Base-by-base conservation (phyloP, 2,888 invertebrate genomes). In the Brachyptera putata region DNA sequence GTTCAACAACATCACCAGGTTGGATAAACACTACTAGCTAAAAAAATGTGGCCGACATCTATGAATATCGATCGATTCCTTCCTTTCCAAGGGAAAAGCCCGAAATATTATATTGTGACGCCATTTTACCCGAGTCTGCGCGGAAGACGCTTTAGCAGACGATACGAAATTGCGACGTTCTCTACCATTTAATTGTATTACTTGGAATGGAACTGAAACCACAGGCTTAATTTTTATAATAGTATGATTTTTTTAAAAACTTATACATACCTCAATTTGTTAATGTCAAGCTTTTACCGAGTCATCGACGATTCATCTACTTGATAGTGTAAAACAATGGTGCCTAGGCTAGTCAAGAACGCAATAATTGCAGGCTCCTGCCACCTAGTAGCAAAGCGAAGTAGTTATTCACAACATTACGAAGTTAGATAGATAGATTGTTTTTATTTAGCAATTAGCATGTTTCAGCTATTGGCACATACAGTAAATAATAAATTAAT, bases 51-150 rank as follows among this genome's bases (percentile, higher is more conserved):
- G 59, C 60, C 69, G 64, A 74, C 70, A 74, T 74, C 75, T 75
- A 75, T 21, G 74, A 75, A 84, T 66, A 66, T 84, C 84, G 84
- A 84, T 84, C 84, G 82, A 69, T 70, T 69, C 77, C 75, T 77
- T 76, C 77, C 76, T 76, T 73, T 71, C 70, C 72, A 74, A 73
- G 73, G n/a, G 74, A 74, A 75, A 75, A 74, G 73, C 71, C 72
- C 71, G 73, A 75, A 73, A 74, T 64, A 64, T 62, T 66, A 63
- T 65, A 63, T 61, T 62, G 62, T 57, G 63, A 58, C 61, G 84
- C 84, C 84, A 84, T 84, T 79, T 84, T 84, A 80, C 79, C 75
- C 78, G 84, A 81, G 83, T 80, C 82, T 85, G 85, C 85, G 85
- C 84, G 81, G 65, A 68, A 69, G 67, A 68, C 63, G 65, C 64